Base-by-base conservation (phyloP, 2,888 invertebrate genomes). In the Apantesis nais region DNA sequence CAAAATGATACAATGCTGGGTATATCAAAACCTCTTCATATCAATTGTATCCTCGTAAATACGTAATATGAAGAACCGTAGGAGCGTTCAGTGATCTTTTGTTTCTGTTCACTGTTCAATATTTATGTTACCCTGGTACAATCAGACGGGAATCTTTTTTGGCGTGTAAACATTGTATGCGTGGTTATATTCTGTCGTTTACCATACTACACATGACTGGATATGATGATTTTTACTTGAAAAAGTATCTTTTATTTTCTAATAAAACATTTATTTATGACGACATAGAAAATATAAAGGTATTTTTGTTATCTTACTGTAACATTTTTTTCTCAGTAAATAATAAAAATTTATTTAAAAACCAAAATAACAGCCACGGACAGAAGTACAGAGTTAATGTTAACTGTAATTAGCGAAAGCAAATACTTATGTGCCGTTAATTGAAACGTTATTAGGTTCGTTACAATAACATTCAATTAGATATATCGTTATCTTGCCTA, bases 101-200 rank as follows among this genome's bases (percentile, higher is more conserved):
- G 75, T 78, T 76, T 78, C n/a, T 55, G 62, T 77, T 71, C 66
- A 73, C 71, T 72, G 71, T 74, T 64, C 62, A 74, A 78, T 75
- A 77, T 79, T 75, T 75, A 80, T 79, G 74, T 73, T 75, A 62
- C 66, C 69, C 77, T 79, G 72, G 71, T 74, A 73, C 66, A 72
- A 74, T 73, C 75, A 72, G 76, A 74, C 72, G 74, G 58, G 55
- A 77, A 71, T 74, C 68, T 78, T 69, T 74, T 74, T 79, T 74
- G 78, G 78, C 77, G 86, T 86, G 84, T 84, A 80, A 80, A 77
- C 82, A 81, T 78, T 78, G 68, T 72, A 71, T 71, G 72, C 70
- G 64, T 70, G 75, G 78, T 76, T 78, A 72, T 85, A 75, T 84
- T 81, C 77, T 73, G 74, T 76, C 73, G 75, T 71, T 72, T 73